Conservation (phyloP, 2,888 invertebrate species). For the Syrista parreyssii region DNA sequence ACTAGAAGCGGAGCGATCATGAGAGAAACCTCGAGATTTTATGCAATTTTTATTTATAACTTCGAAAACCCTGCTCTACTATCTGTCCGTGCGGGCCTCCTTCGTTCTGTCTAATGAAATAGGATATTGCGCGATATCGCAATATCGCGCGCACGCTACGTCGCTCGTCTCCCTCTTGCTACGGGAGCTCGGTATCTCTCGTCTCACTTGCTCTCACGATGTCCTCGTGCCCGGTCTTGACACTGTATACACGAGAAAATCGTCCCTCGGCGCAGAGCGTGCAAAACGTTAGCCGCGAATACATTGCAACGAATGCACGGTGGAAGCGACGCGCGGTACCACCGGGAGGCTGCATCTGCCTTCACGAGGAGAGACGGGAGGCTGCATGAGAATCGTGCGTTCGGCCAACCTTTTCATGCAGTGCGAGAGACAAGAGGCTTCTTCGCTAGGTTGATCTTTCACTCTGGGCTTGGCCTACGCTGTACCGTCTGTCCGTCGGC, state of each 20-base stretch:
- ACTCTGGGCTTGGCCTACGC: neutral
- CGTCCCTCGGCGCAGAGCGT: neutral
- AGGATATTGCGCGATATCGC: neutral
- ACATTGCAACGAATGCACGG: neutral
- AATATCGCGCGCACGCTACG: neutral
- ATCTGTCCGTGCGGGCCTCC: neutral
- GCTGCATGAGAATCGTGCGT: neutral
- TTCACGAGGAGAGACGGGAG: neutral
- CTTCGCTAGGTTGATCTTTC: neutral
- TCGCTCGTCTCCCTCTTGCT: neutral
- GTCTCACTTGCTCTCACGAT: neutral
- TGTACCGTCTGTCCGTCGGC: neutral
- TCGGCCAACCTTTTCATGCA: neutral
- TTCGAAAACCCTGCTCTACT: neutral
- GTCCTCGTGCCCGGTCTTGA: neutral
- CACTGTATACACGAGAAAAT: neutral
- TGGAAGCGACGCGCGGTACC: neutral
- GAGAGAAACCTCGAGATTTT: neutral
- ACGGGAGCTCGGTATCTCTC: neutral
- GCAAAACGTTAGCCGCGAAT: neutral
- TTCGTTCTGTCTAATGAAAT: neutral
- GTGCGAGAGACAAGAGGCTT: neutral
- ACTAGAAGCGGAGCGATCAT: neutral
- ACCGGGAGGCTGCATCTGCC: neutral
- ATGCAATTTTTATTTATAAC: neutral